Base-by-base conservation (phyloP, 1,140 invertebrate genomes). In the Gonatopus flavifemur region DNA sequence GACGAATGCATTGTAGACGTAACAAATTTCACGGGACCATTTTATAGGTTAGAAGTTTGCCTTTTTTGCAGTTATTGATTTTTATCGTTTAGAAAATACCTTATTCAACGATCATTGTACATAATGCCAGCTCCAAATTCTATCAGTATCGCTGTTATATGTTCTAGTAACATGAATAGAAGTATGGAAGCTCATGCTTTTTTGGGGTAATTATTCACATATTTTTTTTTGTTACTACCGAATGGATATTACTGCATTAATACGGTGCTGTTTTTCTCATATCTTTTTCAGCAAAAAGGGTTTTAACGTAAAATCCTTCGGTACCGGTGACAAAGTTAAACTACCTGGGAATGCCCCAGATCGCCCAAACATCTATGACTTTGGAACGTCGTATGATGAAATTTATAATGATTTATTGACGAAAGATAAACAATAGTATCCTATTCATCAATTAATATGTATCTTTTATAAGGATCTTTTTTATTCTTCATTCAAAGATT, bases 171-270 rank as follows among this genome's bases (percentile, higher is more conserved):
- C 76, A 98, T 98, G 92, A 99, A 99, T 71, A 82, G 97, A 51
- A 98, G 94, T 66, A 99, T 99, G 97, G 97, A 99, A 82, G 96
- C 96, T 10, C 97, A 99, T 83, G 91, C 91, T 43, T 96, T 96
- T 77, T 76, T 99, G 16, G 88, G 90, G 76, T 78, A 74, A 68
- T 40, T 10, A 3, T 13, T 38, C n/a, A 2, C 19, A 15, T 13
- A 13, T 21, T 46, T 10, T 33, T 19, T 8, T 18, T 15, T n/a
- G 1, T 3, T 13, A 8, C 24, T 10, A 35, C 3, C 13, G 3
- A n/a, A n/a, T n/a, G n/a, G n/a, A n/a, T n/a, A n/a, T 16, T 44
- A 44, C 24, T 9, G 19, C 35, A 12, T 46, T 13, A n/a, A 32
- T n/a, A 16, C 12, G 10, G 10, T 9, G 18, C 7, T 20, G 13